Percentiles rank a stretch among this genome's conserved stretches.
These are phyloP conservation scores for Drosophila picticornis DNA, from an alignment of 2,888 invertebrate species.

Conservation along the genomic window DNA sequence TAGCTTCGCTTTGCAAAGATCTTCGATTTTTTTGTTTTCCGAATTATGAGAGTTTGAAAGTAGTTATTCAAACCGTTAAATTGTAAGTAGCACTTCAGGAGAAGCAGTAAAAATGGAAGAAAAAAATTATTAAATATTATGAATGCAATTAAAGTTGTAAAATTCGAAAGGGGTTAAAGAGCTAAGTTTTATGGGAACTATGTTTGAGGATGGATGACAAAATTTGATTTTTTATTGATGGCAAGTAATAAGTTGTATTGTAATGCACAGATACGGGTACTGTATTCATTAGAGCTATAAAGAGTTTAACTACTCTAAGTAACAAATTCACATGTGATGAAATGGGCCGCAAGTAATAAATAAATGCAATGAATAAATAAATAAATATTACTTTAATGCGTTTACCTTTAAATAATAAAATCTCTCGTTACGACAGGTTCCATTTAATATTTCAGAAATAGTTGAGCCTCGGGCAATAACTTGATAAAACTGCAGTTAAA, in stretches of 20 bases:
- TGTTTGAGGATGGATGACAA: background rate
- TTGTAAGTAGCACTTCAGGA: background rate
- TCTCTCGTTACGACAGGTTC: slow-evolving; percentile 8
- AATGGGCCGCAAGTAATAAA: slow-evolving; percentile 2
- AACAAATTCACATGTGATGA: background rate
- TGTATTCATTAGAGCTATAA: slow-evolving; percentile 1
- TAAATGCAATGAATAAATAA: slow-evolving; percentile 16
- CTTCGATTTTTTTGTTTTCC: background rate
- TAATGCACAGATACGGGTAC: background rate
- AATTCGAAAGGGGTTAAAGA: background rate
- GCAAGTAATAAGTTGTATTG: slow-evolving; percentile 7
- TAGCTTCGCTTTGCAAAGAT: background rate
- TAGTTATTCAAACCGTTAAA: background rate
- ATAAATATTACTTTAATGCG: slow-evolving; percentile 7
- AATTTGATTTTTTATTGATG: background rate
- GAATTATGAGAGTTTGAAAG: background rate
- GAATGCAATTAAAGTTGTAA: background rate
- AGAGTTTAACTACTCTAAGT: background rate
- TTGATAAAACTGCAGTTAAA: slow-evolving; percentile 68
- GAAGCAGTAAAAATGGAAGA: background rate
- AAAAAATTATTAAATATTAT: background rate
- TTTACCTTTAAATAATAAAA: slow-evolving; percentile 5
- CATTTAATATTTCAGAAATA: slow-evolving; percentile 15
- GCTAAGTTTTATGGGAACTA: background rate
- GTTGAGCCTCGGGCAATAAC: slow-evolving; percentile 30